A percentile compares a stretch with the other conserved stretches of the same genome.
Conservation (phyloP, 2,797 vertebrate genomes). For the Channa striata region DNA sequence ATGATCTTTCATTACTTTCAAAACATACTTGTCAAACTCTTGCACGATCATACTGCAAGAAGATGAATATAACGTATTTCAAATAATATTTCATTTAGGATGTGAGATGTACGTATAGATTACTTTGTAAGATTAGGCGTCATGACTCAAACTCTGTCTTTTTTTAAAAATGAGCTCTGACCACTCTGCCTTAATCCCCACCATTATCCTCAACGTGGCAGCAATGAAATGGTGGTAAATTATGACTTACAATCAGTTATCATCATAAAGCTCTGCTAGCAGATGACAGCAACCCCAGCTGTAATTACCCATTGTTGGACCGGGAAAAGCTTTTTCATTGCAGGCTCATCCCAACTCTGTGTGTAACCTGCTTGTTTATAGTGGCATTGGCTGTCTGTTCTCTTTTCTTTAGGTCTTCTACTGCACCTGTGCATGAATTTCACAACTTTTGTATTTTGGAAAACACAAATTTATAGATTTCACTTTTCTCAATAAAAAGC, state of each 20-base stretch:
- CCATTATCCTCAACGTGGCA: constrained; percentile 68
- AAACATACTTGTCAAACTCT: background rate
- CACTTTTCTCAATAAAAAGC: background rate
- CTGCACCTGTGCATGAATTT: background rate
- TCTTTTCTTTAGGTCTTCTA: too few species aligned
- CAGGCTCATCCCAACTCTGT: constrained; percentile 12
- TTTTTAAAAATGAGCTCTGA: constrained; percentile 40
- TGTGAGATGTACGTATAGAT: background rate
- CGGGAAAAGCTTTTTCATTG: constrained; percentile 24
- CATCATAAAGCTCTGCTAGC: constrained; percentile 57
- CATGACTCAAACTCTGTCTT: constrained; percentile 24
- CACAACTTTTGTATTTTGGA: background rate
- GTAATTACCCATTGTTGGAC: constrained; percentile 38
- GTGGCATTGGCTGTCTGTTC: too few species aligned
- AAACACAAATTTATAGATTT: too few species aligned
- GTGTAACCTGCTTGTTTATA: background rate
- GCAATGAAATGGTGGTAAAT: constrained; percentile 63
- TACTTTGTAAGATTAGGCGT: constrained; percentile 12
- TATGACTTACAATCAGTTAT: constrained; percentile 67
- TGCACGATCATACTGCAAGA: background rate
- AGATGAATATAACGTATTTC: constrained; percentile 17
- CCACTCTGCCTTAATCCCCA: constrained; percentile 57
- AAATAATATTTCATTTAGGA: constrained; percentile 19
- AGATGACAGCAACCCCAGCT: constrained; percentile 43
- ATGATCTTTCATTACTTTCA: background rate